Base-by-base conservation (phyloP, 2,113 vertebrate genomes). In the Rattus norvegicus region DNA sequence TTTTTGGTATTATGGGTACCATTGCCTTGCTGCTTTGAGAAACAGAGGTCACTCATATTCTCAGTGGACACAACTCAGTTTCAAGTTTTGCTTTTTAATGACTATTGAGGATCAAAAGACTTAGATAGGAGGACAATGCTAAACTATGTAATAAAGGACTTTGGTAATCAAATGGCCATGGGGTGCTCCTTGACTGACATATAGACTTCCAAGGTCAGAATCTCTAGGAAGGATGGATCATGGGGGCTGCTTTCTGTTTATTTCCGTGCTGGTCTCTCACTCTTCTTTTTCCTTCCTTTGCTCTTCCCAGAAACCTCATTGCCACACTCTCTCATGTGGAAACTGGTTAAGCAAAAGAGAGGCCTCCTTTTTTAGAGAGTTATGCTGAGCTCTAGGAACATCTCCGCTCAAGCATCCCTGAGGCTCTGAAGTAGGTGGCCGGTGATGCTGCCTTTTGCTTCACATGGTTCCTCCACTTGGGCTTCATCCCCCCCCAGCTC, bases 11-110 rank as follows among this genome's bases (percentile, higher is more conserved):
- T 26, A 2, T 85, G 88, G 72, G 19, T 47, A 39, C 70, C 70
- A 36, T 52, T 54, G 76, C 70, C 28, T 65, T 88, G 26, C 86
- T 72, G 30, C 72, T 92, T 84, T 93, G 59, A 75, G 77, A 95
- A 39, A 94, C 17, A 39, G 67, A 86, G 86, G 91, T 86, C 36
- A 54, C 22, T 52, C 22, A 39, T 63, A n/a, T 93, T 96, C 85
- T 79, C 61, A 52, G 36, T 75, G 69, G 80, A 90, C 33, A 87
- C 33, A 83, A 52, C 19, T 43, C 22, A 76, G 3, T 54, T 76
- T 59, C 67, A 63, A 33, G 17, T 81, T 75, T 76, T 93, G 73
- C 6, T 67, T 88, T 47, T 95, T 47, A 8, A 63, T 85, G 83
- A 47, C 33, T 56, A 63, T 7, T 30, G 30, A 69, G 33, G 61